These are phyloP conservation scores for Hippocampus abdominalis DNA, from an alignment of 2,113 vertebrate genomes.

Conservation along the genomic window DNA sequence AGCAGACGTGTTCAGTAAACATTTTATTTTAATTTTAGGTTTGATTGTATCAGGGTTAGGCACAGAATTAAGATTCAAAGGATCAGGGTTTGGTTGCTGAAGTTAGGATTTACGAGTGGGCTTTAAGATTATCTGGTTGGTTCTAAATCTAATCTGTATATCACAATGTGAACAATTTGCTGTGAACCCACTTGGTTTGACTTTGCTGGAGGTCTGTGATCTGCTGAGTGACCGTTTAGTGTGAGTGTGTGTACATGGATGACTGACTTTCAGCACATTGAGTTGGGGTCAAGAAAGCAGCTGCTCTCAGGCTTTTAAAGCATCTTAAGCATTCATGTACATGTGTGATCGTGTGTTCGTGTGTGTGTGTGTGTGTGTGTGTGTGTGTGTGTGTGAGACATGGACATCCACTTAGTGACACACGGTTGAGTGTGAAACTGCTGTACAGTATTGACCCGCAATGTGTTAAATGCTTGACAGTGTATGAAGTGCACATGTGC, in stretches of 20 bases:
- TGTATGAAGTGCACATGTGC: neutral
- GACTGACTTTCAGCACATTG: constrained; percentile 5
- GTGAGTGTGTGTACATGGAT: constrained; percentile 11
- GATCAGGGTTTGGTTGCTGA: too few relatives aligned
- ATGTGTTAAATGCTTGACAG: constrained; percentile 8
- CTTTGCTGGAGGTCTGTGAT: neutral
- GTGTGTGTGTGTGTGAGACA: neutral
- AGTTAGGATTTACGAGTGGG: too few relatives aligned
- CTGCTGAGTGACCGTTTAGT: neutral
- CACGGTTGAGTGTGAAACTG: neutral
- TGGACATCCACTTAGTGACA: neutral
- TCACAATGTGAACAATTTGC: neutral
- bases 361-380: neutral
- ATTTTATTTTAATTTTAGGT: too few relatives aligned
- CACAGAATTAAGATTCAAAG: too few relatives aligned
- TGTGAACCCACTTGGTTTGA: neutral
- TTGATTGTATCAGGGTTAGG: too few relatives aligned
- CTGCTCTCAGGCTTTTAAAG: constrained; percentile 45
- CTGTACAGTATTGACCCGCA: constrained; percentile 4
- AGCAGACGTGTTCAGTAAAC: too few relatives aligned
- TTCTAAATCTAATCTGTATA: neutral
- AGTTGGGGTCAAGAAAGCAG: constrained; percentile 17
- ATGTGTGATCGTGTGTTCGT: neutral
- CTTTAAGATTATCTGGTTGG: too few relatives aligned
- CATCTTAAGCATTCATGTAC: constrained; percentile 49